Conservation (phyloP, 2,888 invertebrate genomes). For the Meta bourneti region DNA sequence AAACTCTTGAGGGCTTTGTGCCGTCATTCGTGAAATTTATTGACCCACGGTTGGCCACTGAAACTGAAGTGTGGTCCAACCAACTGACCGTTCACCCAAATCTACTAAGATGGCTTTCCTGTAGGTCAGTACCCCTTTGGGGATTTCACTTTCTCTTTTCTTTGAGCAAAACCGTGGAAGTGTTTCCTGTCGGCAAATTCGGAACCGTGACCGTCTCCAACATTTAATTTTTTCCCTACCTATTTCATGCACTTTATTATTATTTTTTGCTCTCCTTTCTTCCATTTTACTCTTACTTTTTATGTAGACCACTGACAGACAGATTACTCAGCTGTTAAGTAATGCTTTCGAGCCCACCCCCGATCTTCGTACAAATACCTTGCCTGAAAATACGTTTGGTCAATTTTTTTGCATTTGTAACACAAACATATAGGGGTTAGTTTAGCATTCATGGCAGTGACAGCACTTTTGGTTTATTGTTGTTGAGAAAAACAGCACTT, state of each 20-base stretch:
- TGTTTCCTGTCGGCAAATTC: constrained; percentile 64
- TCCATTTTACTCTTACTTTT: neutral
- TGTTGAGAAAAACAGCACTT: too few relatives aligned
- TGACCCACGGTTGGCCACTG: constrained; percentile 16
- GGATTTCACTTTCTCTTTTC: constrained; percentile 63
- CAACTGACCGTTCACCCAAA: constrained; percentile 71
- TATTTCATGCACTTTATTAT: neutral
- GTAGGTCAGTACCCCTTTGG: constrained; percentile 68
- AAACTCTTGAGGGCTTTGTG: neutral
- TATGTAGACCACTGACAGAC: constrained; percentile 14
- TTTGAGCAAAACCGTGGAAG: constrained; percentile 66
- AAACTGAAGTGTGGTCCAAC: constrained; percentile 38
- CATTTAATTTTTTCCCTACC: constrained; percentile 32
- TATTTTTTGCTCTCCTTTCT: constrained; percentile 3
- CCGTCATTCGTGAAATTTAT: neutral
- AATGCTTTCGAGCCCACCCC: neutral
- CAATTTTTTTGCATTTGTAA: too few relatives aligned
- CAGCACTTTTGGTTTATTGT: too few relatives aligned
- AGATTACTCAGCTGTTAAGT: constrained; percentile 25
- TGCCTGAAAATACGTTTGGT: too few relatives aligned
- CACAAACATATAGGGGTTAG: too few relatives aligned
- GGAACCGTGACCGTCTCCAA: constrained; percentile 56
- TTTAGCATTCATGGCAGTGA: too few relatives aligned
- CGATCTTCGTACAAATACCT: too few relatives aligned
- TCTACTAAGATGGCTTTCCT: constrained; percentile 27